Base-by-base conservation (phyloP, 1,140 invertebrate genomes). In the Hormaphis cornu region DNA sequence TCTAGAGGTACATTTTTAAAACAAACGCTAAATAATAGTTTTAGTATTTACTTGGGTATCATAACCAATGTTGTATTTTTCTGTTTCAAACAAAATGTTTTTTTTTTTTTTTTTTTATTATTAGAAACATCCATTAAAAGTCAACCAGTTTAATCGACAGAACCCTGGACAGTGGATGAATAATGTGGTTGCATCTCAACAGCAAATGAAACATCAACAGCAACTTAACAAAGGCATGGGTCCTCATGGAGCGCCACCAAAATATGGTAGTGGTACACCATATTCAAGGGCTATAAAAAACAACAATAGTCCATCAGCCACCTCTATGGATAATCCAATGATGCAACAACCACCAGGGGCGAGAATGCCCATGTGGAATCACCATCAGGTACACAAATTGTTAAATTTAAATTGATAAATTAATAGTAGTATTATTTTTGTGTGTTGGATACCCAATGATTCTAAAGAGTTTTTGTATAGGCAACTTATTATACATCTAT, bases 61-160 rank as follows among this genome's bases (percentile, higher is more conserved):
- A 33, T 12, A 35, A 59, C 20, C 12, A 10, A 59, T 59, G 10
- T 59, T 33, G 16, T 12, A 42, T 42, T 42, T 42, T 42, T 9
- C 40, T 9, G 9, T 42, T n/a, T 9, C n/a, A n/a, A 10, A n/a
- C n/a, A 18, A 28, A 54, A 53, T 53, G 30, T 30, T 18, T 28
- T 40, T 37, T 22, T 28, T 71, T 44, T 0, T 33, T 70, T 52
- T 71, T 53, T 66, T 71, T 42, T 33, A 66, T 70, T 81, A 80
- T 44, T 81, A 91, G 85, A 94, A 94, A 83, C 88, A 93, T 80
- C 91, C 91, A 30, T 81, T 92, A 72, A 94, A 93, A 83, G 85
- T 90, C 74, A 89, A 88, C 48, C 90, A 93, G 75, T 89, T 93
- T 79, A 87, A 85, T 77, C 84, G 89, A 73, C 89, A 89, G 76